Conservation (phyloP, 2,888 invertebrate species). For the Hirtodrosophila alboralis region DNA sequence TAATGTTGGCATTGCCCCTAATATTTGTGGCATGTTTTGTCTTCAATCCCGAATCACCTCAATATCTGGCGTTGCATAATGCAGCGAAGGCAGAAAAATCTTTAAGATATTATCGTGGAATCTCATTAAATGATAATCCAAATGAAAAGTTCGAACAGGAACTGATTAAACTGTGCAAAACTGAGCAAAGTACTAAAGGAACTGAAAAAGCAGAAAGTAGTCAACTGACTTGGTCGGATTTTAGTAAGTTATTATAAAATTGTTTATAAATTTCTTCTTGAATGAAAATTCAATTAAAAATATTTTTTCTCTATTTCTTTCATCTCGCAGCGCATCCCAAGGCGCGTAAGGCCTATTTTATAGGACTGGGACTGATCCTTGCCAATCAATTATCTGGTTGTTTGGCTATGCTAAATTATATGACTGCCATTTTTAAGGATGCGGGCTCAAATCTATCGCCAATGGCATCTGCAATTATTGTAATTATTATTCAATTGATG, state of each 20-base stretch:
- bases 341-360: conserved; percentile 70
- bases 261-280: no score
- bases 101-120: conserved; percentile 20
- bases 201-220: not conserved
- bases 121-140: not conserved
- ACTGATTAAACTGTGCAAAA: conserved; percentile 12
- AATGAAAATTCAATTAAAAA: no score
- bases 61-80: conserved; percentile 12
- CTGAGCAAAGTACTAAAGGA: not conserved
- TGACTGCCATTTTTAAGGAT: conserved; percentile 76
- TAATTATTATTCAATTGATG: conserved; percentile 45
- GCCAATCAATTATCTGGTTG: conserved; percentile 79
- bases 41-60: conserved; percentile 24
- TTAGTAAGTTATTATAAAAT: conserved; percentile 10
- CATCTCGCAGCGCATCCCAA: conserved; percentile 53
- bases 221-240: conserved; percentile 12
- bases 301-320: not conserved
- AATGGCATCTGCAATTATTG: conserved; percentile 72
- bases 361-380: conserved; percentile 71
- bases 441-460: conserved; percentile 78
- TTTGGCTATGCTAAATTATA: conserved; percentile 79
- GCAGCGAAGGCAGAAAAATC: conserved; percentile 14
- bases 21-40: conserved; percentile 40
- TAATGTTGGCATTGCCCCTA: conserved; percentile 57
- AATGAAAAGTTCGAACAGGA: conserved; percentile 18